Evolutionary conservation across 2,888 invertebrate species (phyloP).

Genomic region (Lepetodrilus schrolli): DNA sequence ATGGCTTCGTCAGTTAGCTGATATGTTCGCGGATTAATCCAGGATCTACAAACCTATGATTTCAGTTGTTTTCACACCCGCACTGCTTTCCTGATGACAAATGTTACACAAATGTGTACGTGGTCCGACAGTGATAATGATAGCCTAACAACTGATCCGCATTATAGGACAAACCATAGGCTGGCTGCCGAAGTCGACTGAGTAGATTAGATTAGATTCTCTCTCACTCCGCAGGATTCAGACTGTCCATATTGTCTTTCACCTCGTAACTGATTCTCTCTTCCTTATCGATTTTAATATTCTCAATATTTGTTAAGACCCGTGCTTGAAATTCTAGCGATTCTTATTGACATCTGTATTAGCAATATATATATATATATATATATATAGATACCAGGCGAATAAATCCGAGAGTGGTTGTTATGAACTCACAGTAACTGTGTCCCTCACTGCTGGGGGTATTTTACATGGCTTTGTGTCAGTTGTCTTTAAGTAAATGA

Average conservation of each 20-base stretch:
- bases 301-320: not conserved
- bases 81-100: slow-evolving; percentile 15
- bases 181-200: not conserved
- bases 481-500: no score
- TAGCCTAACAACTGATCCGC: not conserved
- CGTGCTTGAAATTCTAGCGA: not conserved
- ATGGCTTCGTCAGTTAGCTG: not conserved
- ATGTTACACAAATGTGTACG: slow-evolving; percentile 1
- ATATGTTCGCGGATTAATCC: not conserved
- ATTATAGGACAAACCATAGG: not conserved
- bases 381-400: no score
- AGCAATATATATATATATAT: no score
- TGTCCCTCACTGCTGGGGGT: no score
- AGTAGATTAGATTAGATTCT: not conserved
- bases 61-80: not conserved
- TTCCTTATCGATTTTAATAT: slow-evolving; percentile 17
- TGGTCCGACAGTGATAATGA: not conserved
- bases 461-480: no score
- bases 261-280: not conserved
- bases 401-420: no score
- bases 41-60: not conserved
- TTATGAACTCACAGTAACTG: no score
- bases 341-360: no score
- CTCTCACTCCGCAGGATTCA: not conserved
- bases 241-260: not conserved